Conservation (phyloP, 2,113 vertebrate species). For the Peromyscus polionotus region DNA sequence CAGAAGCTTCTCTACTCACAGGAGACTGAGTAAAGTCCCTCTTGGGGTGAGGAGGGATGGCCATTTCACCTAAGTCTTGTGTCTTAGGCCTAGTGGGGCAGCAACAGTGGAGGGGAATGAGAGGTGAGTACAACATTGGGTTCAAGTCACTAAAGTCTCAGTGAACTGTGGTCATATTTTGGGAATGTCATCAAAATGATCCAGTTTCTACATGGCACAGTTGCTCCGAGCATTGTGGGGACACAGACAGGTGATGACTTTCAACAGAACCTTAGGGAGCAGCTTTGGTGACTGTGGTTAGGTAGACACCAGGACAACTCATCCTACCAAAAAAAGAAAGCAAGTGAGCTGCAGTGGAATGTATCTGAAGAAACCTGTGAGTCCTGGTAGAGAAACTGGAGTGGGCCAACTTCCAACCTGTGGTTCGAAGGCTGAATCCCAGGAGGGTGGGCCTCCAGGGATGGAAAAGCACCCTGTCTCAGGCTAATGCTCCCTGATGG, state of each 20-base stretch:
- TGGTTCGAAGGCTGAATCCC: background rate
- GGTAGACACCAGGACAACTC: background rate
- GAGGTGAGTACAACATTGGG: background rate
- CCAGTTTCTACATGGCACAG: fast-evolving
- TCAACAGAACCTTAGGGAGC: background rate
- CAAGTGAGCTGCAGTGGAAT: background rate
- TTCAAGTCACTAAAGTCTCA: background rate
- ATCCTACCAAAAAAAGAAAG: background rate
- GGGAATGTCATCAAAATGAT: fast-evolving
- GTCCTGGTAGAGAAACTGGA: background rate
- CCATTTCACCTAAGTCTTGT: background rate
- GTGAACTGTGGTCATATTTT: fast-evolving
- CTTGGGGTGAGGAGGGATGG: background rate
- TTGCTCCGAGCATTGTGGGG: background rate
- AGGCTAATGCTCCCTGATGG: too few species aligned
- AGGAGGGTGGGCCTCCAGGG: background rate
- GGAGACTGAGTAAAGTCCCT: constrained; percentile 29
- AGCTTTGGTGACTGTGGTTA: background rate
- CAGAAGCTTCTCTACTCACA: constrained; percentile 16
- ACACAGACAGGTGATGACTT: background rate
- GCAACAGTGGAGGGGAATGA: background rate
- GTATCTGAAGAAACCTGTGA: background rate
- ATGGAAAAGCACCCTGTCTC: background rate
- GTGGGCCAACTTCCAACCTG: background rate
- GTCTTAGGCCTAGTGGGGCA: background rate